Conservation (phyloP, 2,888 invertebrate genomes). For the Trichacis sp. region DNA sequence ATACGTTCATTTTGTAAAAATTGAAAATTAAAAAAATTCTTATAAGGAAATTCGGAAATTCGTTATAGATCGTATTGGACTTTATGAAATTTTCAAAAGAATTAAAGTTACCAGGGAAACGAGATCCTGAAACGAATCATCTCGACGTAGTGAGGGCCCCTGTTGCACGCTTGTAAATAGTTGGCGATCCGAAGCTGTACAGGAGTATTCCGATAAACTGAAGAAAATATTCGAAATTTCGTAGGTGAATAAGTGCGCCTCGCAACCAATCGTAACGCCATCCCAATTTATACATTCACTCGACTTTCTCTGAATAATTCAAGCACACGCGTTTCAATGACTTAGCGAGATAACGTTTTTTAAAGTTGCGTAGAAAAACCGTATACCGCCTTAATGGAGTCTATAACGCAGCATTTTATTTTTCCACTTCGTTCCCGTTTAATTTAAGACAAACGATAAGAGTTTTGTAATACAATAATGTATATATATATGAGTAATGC, state of each 20-base stretch:
- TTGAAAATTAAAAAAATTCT: too few species aligned
- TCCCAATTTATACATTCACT: too few species aligned
- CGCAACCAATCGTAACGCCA: too few species aligned
- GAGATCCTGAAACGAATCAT: too few species aligned
- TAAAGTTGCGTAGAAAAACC: conserved; percentile 6
- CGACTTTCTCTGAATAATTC: conserved; percentile 9
- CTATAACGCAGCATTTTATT: conserved; percentile 20
- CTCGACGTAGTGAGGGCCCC: conserved; percentile 30
- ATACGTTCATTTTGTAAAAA: too few species aligned
- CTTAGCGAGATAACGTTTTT: not conserved
- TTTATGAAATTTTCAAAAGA: too few species aligned
- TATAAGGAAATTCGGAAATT: too few species aligned
- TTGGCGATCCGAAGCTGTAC: conserved; percentile 20
- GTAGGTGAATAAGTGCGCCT: too few species aligned
- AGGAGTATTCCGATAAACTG: conserved; percentile 3
- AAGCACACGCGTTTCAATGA: conserved; percentile 14
- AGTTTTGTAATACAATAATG: not conserved
- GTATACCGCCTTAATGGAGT: conserved; percentile 11
- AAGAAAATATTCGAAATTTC: not conserved
- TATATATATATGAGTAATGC: conserved; percentile 16
- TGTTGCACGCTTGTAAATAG: conserved; percentile 29
- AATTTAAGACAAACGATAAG: not conserved
- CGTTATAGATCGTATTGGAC: too few species aligned
- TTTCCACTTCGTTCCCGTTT: conserved; percentile 8
- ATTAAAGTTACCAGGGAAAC: too few species aligned